Evolutionary conservation across 1,140 invertebrate genomes (phyloP), one percentile per base, ranked within the genome.

Genomic region (Cherax quadricarinatus): DNA sequence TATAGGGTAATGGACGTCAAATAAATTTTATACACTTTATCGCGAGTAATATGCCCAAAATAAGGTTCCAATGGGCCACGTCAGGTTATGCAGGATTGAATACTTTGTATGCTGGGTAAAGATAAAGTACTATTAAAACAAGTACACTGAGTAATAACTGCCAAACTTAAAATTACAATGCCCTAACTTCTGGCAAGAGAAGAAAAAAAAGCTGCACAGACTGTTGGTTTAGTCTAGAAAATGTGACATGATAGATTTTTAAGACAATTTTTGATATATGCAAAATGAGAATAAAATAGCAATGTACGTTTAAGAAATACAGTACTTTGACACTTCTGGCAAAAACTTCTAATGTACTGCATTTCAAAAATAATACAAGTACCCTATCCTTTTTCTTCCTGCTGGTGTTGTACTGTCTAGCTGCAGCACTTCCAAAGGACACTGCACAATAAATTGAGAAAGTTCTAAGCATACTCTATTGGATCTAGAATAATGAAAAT

Each of bases 381-480:
- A 53, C 62, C 84, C 41, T 86, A 83, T 86, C 66, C 70, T 70
- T 86, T 57, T 14, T 24, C 49, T 86, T 86, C 85, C 85, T 86
- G 85, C 85, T 30, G 70, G 62, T 86, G 85, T 86, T 86, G 85
- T 86, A 86, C 85, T 86, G 85, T 86, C 66, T 51, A 86, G 70
- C 70, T 86, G 85, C 85, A 86, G 85, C 60, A 70, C 85, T 86
- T 86, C 70, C 66, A 51, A 30, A 83, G 30, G 85, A 86, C 85
- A 73, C 85, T 86, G 85, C 70, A 86, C 85, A 75, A 70, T 86
- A 49, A 30, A 86, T 51, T 73, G 70, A 62, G 70, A 70, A 86
- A 86, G 49, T 70, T 86, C 85, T 86, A 86, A 86, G 85, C 62
- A 86, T 73, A 86, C n/a, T 86, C 85, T 86, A 86, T 86, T 73